A percentile compares a stretch with the other conserved stretches of the same genome.
phyloP scores from a whole-genome alignment of 2,797 vertebrate genomes.

The Anas capensis region DNA sequence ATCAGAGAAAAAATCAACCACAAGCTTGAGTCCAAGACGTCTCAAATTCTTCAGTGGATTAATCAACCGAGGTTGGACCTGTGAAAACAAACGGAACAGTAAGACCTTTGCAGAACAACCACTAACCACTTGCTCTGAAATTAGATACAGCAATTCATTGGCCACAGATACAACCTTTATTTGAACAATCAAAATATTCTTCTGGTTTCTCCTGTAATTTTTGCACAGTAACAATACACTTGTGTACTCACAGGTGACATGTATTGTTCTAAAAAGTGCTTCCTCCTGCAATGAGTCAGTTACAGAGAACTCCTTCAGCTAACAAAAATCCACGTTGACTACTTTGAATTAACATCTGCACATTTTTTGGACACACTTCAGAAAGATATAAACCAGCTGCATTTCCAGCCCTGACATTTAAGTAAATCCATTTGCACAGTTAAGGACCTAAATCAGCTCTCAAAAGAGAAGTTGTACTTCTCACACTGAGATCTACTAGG shows the following conservation, averaged over 20 bases:
- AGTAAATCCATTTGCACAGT: background rate
- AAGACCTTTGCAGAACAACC: background rate
- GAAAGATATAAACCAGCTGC: background rate
- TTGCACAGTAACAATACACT: background rate
- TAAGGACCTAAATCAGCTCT: background rate
- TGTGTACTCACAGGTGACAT: background rate
- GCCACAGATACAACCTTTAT: background rate
- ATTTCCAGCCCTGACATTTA: background rate
- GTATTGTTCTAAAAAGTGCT: background rate
- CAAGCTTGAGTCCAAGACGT: constrained; percentile 89
- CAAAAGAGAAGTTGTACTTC: background rate
- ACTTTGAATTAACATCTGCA: background rate
- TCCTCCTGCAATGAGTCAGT: background rate
- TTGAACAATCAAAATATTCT: background rate
- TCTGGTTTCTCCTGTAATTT: background rate
- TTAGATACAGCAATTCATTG: background rate
- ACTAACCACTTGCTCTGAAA: background rate
- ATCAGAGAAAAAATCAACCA: constrained; percentile 90
- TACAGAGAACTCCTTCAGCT: background rate
- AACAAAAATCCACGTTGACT: background rate
- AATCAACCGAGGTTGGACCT: constrained; percentile 91
- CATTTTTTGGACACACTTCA: background rate
- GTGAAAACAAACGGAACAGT: constrained; percentile 6
- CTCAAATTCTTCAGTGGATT: constrained; percentile 93
- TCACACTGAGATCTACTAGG: background rate